Evolutionary conservation across 2,113 vertebrate genomes (phyloP).

Genomic region (Oryzias celebensis): DNA sequence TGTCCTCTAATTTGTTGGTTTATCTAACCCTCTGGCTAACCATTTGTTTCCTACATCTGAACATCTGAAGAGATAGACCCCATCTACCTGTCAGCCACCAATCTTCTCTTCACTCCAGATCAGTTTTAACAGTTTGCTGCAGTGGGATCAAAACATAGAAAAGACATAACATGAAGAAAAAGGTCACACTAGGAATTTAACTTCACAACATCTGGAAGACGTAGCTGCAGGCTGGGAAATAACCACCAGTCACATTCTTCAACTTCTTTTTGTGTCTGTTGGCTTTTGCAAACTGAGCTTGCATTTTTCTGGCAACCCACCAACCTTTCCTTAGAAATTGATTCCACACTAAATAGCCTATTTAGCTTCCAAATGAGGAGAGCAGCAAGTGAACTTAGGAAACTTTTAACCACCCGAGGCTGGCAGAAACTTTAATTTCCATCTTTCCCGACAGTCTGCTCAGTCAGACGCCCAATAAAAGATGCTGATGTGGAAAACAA

Average conservation of each 20-base stretch:
- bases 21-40: too few relatives aligned
- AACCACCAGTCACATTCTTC: conserved; percentile 35
- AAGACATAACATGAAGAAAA: conserved; percentile 35
- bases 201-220: conserved; percentile 52
- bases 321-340: conserved; percentile 18
- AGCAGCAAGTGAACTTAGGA: conserved; percentile 26
- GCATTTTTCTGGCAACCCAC: conserved; percentile 9
- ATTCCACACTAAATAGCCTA: conserved; percentile 11
- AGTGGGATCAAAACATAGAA: not conserved
- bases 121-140: too few relatives aligned
- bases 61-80: too few relatives aligned
- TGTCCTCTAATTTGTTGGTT: too few relatives aligned
- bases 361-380: conserved; percentile 9
- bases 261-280: conserved; percentile 15
- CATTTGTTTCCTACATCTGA: too few relatives aligned
- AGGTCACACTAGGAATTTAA: conserved; percentile 47
- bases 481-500: conserved; percentile 16
- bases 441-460: conserved; percentile 12
- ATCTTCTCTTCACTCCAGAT: too few relatives aligned
- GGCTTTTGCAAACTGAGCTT: not conserved
- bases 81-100: too few relatives aligned
- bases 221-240: conserved; percentile 45
- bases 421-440: conserved; percentile 10
- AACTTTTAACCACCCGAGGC: conserved; percentile 7
- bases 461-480: conserved; percentile 15